These are phyloP conservation scores for Ptychobarbus kaznakovi DNA, from an alignment of 2,797 vertebrate genomes.

Conservation along the genomic window DNA sequence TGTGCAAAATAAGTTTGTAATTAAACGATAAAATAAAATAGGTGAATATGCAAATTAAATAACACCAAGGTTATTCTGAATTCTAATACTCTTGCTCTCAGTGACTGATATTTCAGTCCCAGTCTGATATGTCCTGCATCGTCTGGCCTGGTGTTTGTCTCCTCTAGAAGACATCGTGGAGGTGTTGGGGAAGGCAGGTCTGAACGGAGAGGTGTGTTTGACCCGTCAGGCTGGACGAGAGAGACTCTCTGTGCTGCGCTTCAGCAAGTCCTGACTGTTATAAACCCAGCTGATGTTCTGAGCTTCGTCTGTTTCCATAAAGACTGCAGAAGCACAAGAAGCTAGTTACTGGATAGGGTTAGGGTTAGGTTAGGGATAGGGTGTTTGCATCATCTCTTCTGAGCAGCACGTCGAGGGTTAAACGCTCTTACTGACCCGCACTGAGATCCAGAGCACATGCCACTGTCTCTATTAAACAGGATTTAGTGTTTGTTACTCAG, in stretches of 20 bases:
- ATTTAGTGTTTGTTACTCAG: not conserved
- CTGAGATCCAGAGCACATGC: not conserved
- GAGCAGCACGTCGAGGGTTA: not conserved
- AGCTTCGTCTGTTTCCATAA: too few relatives aligned
- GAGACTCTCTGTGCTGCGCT: slow-evolving; percentile 84
- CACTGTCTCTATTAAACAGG: not conserved
- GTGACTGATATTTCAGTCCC: too few relatives aligned
- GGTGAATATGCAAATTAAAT: too few relatives aligned
- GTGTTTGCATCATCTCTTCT: not conserved
- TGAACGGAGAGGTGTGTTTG: slow-evolving; percentile 77
- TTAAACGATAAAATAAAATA: too few relatives aligned
- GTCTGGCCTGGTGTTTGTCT: too few relatives aligned
- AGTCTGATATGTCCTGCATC: too few relatives aligned
- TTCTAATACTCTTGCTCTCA: too few relatives aligned
- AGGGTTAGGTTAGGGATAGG: too few relatives aligned
- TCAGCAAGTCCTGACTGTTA: slow-evolving; percentile 64
- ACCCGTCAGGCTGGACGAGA: slow-evolving; percentile 86
- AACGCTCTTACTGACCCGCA: not conserved
- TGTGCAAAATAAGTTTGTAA: too few relatives aligned
- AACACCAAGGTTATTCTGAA: too few relatives aligned
- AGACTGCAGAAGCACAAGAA: not conserved
- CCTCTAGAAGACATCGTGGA: slow-evolving; percentile 86
- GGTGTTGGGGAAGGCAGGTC: slow-evolving; percentile 74
- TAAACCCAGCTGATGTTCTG: not conserved
- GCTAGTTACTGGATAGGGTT: too few relatives aligned